A percentile compares a stretch with the other conserved stretches of the same genome.
Evolutionary conservation across 1,140 invertebrate species (phyloP).

Genomic region (Drusus annulatus): DNA sequence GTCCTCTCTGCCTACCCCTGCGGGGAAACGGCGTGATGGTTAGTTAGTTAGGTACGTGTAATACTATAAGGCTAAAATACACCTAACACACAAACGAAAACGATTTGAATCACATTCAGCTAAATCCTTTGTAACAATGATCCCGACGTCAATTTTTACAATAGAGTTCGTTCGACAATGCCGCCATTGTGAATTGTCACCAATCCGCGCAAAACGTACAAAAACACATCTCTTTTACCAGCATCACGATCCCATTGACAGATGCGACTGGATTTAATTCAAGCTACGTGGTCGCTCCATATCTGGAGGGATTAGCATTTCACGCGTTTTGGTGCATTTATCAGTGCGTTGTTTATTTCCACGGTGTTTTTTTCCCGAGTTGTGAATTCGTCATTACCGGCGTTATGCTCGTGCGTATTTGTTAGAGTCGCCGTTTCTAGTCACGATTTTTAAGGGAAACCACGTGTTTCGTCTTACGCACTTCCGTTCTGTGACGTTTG

Average conservation of each 20-base stretch:
- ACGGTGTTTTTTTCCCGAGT: background rate
- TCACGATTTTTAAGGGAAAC: slow-evolving; percentile 14
- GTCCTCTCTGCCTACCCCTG: too few relatives aligned
- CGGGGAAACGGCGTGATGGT: too few relatives aligned
- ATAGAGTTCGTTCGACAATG: slow-evolving; percentile 12
- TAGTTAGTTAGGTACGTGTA: too few relatives aligned
- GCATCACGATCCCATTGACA: slow-evolving; percentile 8
- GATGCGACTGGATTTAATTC: slow-evolving; percentile 19
- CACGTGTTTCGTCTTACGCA: background rate
- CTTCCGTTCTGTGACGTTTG: slow-evolving; percentile 6
- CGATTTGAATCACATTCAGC: too few relatives aligned
- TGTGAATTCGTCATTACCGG: too few relatives aligned
- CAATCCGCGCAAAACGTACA: slow-evolving; percentile 16
- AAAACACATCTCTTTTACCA: slow-evolving; percentile 28
- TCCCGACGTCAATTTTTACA: background rate
- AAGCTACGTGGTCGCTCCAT: slow-evolving; percentile 21
- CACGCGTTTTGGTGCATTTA: slow-evolving; percentile 45
- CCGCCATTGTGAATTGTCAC: background rate
- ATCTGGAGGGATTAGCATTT: slow-evolving; percentile 40
- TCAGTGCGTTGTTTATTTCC: slow-evolving; percentile 16
- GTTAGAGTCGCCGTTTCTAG: slow-evolving; percentile 2
- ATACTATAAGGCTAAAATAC: too few relatives aligned
- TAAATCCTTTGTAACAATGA: background rate
- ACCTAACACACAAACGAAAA: too few relatives aligned
- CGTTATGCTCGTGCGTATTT: background rate